Conservation (phyloP, 2,888 invertebrate genomes). For the Lysandra coridon region DNA sequence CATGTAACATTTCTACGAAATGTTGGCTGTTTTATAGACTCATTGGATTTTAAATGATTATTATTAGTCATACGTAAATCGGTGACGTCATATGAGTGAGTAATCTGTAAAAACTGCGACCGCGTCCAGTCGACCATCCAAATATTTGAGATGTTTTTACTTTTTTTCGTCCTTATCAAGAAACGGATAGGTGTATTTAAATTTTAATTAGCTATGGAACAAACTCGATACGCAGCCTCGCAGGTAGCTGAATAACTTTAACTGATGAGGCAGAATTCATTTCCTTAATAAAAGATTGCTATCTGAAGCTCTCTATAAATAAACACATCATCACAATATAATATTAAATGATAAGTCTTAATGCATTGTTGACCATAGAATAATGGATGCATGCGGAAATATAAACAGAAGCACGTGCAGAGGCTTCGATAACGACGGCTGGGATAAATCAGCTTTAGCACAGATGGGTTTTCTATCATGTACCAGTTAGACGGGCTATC, state of each 20-base stretch:
- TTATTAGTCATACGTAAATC: conserved; percentile 72
- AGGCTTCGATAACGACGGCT: conserved; percentile 25
- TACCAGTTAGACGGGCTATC: conserved; percentile 29
- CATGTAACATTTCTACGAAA: conserved; percentile 47
- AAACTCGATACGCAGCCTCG: not conserved
- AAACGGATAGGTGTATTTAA: conserved; percentile 5
- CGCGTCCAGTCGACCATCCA: conserved; percentile 47
- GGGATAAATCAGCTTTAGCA: conserved; percentile 14
- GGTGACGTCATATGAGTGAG: conserved; percentile 70
- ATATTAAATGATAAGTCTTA: not conserved
- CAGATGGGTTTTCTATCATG: conserved; percentile 30
- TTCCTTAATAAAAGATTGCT: not conserved
- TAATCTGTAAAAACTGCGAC: conserved; percentile 58
- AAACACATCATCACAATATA: not conserved
- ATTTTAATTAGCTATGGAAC: not conserved
- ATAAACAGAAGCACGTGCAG: conserved; percentile 30
- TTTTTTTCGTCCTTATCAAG: not conserved
- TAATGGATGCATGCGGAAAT: conserved; percentile 26
- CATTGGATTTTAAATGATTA: conserved; percentile 57
- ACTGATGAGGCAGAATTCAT: not conserved
- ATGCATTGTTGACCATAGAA: conserved; percentile 21
- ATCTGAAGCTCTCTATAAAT: not conserved
- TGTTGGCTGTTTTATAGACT: conserved; percentile 40
- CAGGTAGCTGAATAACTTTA: not conserved
- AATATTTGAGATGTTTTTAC: conserved; percentile 23